Conservation (phyloP, 2,113 vertebrate genomes). For the Paraplagusia blochii region DNA sequence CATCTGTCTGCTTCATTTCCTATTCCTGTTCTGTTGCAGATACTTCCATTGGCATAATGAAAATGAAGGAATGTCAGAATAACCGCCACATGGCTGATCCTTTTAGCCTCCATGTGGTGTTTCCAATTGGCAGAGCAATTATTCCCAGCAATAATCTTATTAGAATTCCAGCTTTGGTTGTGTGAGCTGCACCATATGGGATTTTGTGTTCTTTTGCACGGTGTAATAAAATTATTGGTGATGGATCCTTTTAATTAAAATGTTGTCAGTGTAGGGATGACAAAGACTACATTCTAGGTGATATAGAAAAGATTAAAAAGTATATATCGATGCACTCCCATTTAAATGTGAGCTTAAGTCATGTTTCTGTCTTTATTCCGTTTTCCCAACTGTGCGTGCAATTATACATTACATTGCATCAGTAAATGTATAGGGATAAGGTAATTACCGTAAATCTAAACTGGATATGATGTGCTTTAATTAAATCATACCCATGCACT, state of each 20-base stretch:
- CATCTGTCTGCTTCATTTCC: neutral
- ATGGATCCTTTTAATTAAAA: constrained; percentile 7
- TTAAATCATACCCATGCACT: constrained; percentile 90
- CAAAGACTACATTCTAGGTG: too few species aligned
- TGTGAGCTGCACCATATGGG: neutral
- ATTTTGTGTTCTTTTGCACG: neutral
- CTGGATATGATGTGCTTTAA: neutral
- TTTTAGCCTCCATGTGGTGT: constrained; percentile 23
- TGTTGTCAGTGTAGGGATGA: neutral
- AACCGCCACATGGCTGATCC: constrained; percentile 17
- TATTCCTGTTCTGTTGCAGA: constrained; percentile 2
- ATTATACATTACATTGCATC: too few species aligned
- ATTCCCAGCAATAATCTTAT: constrained; percentile 36
- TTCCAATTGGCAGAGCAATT: constrained; percentile 27
- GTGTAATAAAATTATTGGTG: constrained; percentile 14
- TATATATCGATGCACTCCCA: neutral
- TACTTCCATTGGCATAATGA: constrained; percentile 7
- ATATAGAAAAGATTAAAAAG: neutral
- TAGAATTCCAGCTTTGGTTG: constrained; percentile 16
- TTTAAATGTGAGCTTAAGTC: neutral
- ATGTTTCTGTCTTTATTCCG: neutral
- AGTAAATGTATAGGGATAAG: neutral
- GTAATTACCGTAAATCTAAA: neutral
- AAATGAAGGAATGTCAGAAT: constrained; percentile 34
- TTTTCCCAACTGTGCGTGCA: neutral